Evolutionary conservation across 2,888 invertebrate species (phyloP), one percentile per base, ranked within the genome.

Genomic region (Xestobium rufovillosum): DNA sequence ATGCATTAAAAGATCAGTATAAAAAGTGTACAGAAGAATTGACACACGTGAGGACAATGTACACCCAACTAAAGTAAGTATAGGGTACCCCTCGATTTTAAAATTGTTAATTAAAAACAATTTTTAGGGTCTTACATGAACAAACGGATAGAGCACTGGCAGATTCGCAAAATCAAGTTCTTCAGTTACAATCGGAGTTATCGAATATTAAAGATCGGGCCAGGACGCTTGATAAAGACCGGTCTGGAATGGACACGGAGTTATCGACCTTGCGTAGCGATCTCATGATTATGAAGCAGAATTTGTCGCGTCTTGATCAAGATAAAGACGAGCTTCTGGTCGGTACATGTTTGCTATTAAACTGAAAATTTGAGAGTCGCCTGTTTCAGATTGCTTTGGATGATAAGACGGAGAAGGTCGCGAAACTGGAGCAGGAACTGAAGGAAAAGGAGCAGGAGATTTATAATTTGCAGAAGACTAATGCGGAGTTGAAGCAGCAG

Each of bases 131-230:
- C 45, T 68, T 84, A 31, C 83, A 86, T 53, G 74, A 83, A 51
- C 83, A 86, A 68, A 81, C 83, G 3, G 85, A 86, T 61, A 75
- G 78, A 52, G 76, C 80, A 28, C 69, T 82, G 41, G 69, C 71
- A 36, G 82, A 83, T 47, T 69, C 78, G 37, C 83, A 84, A 60
- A 73, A 71, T 56, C 80, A 83, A 60, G 59, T 84, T 23, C 54
- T 74, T 26, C 69, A 73, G 45, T 63, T 74, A 8, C 82, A 83
- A 58, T 73, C 71, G 14, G 78, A 83, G 58, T 60, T 82, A 6
- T 72, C 72, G 43, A 60, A 71, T 38, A 71, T 77, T 4, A 72
- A 76, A 57, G 74, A 75, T 33, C 74, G 70, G 16, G 67, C 75
- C 42, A 71, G 68, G 41, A 57, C 61, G 29, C 58, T 80, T 44